These are phyloP conservation scores for Gadopsis marmoratus DNA, from an alignment of 2,797 vertebrate genomes.

Conservation along the genomic window DNA sequence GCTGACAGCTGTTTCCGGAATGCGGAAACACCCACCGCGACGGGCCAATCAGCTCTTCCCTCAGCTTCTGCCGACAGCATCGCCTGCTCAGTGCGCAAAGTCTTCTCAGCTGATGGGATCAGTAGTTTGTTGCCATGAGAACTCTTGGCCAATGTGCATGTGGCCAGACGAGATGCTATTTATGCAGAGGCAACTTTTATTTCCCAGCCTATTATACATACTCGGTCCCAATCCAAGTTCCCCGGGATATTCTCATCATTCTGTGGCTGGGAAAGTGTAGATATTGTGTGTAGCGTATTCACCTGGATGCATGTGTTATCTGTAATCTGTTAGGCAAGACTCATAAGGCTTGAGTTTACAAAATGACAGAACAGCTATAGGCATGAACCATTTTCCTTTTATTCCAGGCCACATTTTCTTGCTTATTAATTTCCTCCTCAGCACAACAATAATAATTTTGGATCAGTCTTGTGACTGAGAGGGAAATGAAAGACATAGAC, in stretches of 20 bases:
- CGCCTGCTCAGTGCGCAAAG: constrained; percentile 7
- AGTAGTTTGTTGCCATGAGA: constrained; percentile 51
- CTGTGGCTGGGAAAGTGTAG: neutral
- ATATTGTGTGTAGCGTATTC: neutral
- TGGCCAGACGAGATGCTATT: constrained; percentile 16
- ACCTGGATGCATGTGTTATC: neutral
- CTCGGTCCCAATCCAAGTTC: neutral
- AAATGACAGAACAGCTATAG: neutral
- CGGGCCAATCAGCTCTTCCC: constrained; percentile 78
- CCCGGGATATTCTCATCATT: neutral
- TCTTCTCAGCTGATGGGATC: constrained; percentile 49
- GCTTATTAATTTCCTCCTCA: constrained; percentile 68
- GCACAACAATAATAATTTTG: constrained; percentile 68
- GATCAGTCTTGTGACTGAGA: constrained; percentile 52
- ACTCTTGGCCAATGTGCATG: constrained; percentile 14
- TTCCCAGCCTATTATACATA: neutral
- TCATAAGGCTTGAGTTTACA: neutral
- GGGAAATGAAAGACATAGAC: constrained; percentile 75
- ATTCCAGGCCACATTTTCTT: neutral
- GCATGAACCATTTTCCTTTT: neutral
- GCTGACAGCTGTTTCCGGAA: constrained; percentile 64
- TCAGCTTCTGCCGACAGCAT: constrained; percentile 38
- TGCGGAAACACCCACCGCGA: constrained; percentile 83
- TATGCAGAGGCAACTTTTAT: constrained; percentile 4
- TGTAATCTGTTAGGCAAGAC: neutral